Percentiles rank a stretch among this genome's conserved stretches.
Conservation (phyloP, 2,113 vertebrate species). For the Furnarius figulus region DNA sequence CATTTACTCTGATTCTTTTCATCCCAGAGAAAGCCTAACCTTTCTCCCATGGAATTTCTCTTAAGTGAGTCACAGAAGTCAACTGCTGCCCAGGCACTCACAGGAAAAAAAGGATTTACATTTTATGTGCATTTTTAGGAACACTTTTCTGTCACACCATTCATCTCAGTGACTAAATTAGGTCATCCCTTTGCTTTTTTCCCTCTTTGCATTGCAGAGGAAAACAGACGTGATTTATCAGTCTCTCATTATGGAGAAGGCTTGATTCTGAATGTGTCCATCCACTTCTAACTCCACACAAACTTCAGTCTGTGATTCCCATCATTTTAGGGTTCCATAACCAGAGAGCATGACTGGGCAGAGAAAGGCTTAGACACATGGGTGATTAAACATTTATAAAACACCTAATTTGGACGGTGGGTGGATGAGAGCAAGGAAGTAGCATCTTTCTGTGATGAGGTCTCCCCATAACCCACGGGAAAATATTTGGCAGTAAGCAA, state of each 20-base stretch:
- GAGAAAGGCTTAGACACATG: not conserved
- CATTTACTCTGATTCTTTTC: not conserved
- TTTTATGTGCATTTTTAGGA: slow-evolving; percentile 47
- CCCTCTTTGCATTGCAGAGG: not conserved
- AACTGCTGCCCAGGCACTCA: slow-evolving; percentile 49
- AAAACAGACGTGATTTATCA: slow-evolving; percentile 23
- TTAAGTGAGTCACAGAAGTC: slow-evolving; percentile 43
- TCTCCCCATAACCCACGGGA: not conserved
- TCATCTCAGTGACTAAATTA: slow-evolving; percentile 42
- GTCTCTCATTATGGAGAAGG: slow-evolving; percentile 11
- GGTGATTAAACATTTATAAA: not conserved
- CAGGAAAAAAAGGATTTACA: slow-evolving; percentile 52
- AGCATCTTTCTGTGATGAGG: not conserved
- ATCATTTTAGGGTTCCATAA: not conserved
- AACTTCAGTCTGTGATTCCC: slow-evolving; percentile 17
- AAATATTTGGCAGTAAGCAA: not conserved
- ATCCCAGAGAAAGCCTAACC: not conserved
- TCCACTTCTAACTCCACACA: not conserved
- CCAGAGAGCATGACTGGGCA: slow-evolving; percentile 23
- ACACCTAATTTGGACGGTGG: not conserved
- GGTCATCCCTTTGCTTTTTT: slow-evolving; percentile 44
- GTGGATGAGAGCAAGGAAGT: not conserved
- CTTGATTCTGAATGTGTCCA: not conserved
- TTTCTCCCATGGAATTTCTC: slow-evolving; percentile 43
- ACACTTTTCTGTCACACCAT: slow-evolving; percentile 6